Evolutionary conservation across 2,797 vertebrate genomes (phyloP).

Genomic region (Simalia tracyae): DNA sequence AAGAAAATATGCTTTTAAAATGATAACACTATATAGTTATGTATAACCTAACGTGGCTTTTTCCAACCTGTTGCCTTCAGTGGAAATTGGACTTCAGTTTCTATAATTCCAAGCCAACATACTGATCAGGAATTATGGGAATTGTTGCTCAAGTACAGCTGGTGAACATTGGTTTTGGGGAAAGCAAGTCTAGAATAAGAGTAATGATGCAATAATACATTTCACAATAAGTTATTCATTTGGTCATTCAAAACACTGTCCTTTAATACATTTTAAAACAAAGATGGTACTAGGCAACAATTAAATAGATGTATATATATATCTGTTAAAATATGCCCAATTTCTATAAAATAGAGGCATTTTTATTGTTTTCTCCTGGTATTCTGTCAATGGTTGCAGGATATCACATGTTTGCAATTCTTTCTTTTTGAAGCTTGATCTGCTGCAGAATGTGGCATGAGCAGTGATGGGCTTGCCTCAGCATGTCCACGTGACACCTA

Average conservation of each 20-base stretch:
- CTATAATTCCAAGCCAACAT: not conserved
- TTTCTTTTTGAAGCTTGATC: not conserved
- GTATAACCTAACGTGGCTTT: not conserved
- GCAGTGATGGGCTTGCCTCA: not conserved
- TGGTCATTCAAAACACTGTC: no score
- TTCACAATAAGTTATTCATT: no score
- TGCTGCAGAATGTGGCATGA: not conserved
- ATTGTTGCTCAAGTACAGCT: not conserved
- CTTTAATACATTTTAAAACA: no score
- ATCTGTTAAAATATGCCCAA: not conserved
- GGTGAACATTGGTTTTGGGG: not conserved
- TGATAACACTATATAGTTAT: not conserved
- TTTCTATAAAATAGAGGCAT: not conserved
- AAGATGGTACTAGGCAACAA: no score
- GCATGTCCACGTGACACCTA: not conserved
- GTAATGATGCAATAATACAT: not conserved
- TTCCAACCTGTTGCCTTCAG: not conserved
- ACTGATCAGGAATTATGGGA: not conserved
- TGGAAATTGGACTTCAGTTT: not conserved
- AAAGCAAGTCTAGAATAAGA: not conserved
- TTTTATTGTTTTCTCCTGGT: not conserved
- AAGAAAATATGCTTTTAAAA: not conserved
- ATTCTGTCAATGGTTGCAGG: not conserved
- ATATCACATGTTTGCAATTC: not conserved
- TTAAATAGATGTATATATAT: no score